Conservation (phyloP, 64 coral and sea anemone genomes). For the Porites australiensis region DNA sequence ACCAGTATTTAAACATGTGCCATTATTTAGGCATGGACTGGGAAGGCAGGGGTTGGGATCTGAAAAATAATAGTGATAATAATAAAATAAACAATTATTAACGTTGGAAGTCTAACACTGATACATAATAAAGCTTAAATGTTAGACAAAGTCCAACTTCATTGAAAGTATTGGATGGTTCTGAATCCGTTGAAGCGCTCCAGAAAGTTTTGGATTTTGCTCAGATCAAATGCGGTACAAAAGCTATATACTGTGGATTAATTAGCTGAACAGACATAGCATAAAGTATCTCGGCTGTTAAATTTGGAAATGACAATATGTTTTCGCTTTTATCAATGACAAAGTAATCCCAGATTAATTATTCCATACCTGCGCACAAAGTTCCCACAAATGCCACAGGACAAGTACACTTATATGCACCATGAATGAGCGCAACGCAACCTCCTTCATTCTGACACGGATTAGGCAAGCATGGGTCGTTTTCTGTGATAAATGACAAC, state of each 20-base stretch:
- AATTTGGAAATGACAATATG: too few species aligned
- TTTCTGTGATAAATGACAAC: constrained; percentile 27
- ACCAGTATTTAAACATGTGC: constrained; percentile 58
- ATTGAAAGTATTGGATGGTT: too few species aligned
- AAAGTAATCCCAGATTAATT: not conserved
- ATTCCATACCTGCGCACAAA: constrained; percentile 68
- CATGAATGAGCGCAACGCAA: constrained; percentile 39
- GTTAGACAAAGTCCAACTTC: too few species aligned
- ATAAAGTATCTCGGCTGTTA: too few species aligned
- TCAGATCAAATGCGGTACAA: too few species aligned
- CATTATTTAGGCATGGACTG: constrained; percentile 71
- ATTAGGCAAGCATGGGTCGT: constrained; percentile 78
- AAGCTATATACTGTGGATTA: too few species aligned
- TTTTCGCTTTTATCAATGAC: too few species aligned
- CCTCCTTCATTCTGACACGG: constrained; percentile 83
- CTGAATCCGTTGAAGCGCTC: too few species aligned
- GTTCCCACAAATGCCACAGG: constrained; percentile 68
- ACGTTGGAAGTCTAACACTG: too few species aligned
- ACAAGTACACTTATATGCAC: constrained; percentile 68
- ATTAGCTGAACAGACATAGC: too few species aligned
- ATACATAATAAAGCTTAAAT: too few species aligned
- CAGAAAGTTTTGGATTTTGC: too few species aligned
- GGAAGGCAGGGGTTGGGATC: constrained; percentile 56
- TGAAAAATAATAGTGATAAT: not conserved
- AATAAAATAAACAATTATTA: not conserved